phyloP scores from a whole-genome alignment of 2,113 vertebrate species.

The Psammodynastes pulverulentus region DNA sequence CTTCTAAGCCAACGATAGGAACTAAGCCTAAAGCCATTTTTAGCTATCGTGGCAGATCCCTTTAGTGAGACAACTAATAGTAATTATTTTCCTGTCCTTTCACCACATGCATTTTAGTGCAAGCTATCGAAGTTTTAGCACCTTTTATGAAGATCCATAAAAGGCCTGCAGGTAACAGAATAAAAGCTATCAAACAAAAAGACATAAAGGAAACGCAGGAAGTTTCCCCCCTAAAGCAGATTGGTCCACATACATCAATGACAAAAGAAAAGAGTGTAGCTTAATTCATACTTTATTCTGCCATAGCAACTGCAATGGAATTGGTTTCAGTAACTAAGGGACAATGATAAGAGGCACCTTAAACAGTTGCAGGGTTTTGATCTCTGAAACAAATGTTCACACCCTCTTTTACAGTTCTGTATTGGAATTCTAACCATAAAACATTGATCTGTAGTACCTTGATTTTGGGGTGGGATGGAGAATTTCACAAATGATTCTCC shows the following conservation, averaged over 20 bases:
- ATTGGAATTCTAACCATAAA: background rate
- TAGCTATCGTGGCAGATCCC: background rate
- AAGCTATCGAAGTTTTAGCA: background rate
- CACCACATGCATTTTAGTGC: background rate
- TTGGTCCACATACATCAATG: background rate
- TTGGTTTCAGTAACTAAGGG: background rate
- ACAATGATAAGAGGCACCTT: accelerated
- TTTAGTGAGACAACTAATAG: background rate
- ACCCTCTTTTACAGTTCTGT: background rate
- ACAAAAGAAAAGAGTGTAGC: background rate
- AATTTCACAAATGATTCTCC: background rate
- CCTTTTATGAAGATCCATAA: background rate
- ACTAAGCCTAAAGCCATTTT: background rate
- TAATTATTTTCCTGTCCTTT: background rate
- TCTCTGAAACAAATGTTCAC: slow-evolving; percentile 2
- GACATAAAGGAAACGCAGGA: background rate
- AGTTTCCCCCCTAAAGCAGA: background rate
- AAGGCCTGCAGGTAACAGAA: background rate
- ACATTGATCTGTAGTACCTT: background rate
- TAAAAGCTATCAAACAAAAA: background rate
- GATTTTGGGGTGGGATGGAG: too few species aligned
- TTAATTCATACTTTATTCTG: background rate
- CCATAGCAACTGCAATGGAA: background rate
- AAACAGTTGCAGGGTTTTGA: background rate
- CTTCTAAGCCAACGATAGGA: background rate